Evolutionary conservation across 2,113 vertebrate species (phyloP).

Genomic region (Porphyrio hochstetteri): DNA sequence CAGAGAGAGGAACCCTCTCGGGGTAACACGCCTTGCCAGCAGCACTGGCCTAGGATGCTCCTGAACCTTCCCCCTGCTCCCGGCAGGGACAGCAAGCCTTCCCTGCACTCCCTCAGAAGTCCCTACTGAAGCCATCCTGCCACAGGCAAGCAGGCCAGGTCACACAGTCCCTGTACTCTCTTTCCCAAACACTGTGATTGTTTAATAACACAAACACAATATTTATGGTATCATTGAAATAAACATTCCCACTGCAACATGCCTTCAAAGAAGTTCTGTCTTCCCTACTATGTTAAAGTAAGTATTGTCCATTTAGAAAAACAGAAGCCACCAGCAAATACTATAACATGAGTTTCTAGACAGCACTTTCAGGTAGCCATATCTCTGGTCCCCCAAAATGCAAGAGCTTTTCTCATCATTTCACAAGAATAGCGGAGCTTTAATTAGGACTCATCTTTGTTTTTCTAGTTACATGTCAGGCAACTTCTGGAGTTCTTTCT

Average conservation of each 20-base stretch:
- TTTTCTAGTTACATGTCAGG: accelerated
- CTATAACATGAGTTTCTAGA: neutral
- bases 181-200: accelerated
- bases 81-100: accelerated
- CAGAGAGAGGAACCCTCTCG: too few species aligned
- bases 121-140: neutral
- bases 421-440: neutral
- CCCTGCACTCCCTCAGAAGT: accelerated
- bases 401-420: neutral
- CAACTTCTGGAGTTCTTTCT: neutral
- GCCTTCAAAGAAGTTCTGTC: neutral
- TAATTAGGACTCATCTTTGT: neutral
- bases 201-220: accelerated
- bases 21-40: too few species aligned
- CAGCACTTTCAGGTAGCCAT: neutral
- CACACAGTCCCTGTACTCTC: neutral
- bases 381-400: neutral
- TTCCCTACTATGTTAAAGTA: neutral
- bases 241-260: neutral
- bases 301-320: neutral
- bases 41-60: accelerated
- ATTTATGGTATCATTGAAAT: neutral
- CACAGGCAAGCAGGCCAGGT: neutral
- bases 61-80: neutral
- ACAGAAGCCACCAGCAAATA: too few species aligned